Conservation (phyloP, 2,888 invertebrate species). For the Hirtodrosophila alboralis region DNA sequence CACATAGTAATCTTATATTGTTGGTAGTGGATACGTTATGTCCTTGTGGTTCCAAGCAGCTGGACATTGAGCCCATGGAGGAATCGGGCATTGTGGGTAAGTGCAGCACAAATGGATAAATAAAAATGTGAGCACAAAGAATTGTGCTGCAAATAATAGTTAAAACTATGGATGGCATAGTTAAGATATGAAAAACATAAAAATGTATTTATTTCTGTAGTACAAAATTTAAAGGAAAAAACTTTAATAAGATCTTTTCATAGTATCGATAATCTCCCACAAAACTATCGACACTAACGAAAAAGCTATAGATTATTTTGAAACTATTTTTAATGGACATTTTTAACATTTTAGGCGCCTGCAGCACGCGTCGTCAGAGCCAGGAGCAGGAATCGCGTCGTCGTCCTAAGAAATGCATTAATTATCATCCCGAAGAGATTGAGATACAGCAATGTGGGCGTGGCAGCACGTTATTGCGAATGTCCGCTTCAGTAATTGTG, state of each 20-base stretch:
- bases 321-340: too few species aligned
- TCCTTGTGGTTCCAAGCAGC: conserved; percentile 93
- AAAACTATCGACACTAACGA: too few species aligned
- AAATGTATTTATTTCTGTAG: too few species aligned
- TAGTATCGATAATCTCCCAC: too few species aligned
- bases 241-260: too few species aligned
- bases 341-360: conserved; percentile 79
- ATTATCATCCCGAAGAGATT: conserved; percentile 93
- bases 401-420: conserved; percentile 92
- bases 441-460: conserved; percentile 84
- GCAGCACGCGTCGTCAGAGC: conserved; percentile 86
- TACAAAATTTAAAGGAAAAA: too few species aligned
- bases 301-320: too few species aligned
- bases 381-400: conserved; percentile 89
- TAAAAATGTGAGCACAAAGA: too few species aligned
- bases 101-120: conserved; percentile 12
- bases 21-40: conserved; percentile 94
- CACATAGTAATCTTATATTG: conserved; percentile 94
- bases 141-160: too few species aligned
- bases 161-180: too few species aligned
- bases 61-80: conserved; percentile 91
- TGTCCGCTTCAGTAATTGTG: conserved; percentile 74
- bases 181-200: too few species aligned
- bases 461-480: conserved; percentile 76
- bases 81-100: conserved; percentile 86